phyloP scores from a whole-genome alignment of 2,797 vertebrate species.

The Loris lydekkerianus region DNA sequence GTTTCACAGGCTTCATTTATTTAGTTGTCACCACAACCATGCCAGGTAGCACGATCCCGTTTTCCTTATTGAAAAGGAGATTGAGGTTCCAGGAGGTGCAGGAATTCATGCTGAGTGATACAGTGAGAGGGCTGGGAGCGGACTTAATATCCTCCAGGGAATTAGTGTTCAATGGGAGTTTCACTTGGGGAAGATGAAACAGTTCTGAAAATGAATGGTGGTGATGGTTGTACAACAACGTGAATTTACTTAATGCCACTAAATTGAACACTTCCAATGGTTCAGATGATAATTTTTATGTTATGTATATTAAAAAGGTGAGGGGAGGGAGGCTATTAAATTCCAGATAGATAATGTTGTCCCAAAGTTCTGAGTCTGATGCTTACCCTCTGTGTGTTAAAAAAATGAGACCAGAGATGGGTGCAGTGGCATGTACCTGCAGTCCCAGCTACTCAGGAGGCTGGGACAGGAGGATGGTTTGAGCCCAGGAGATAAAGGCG shows the following conservation, averaged over 20 bases:
- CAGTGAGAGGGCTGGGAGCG: not conserved
- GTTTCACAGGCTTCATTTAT: not conserved
- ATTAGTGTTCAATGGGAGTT: not conserved
- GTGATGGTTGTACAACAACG: not conserved
- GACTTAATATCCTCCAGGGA: not conserved
- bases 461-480: no score
- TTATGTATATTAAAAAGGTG: not conserved
- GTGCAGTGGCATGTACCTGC: no score
- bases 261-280: not conserved
- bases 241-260: not conserved
- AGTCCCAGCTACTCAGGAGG: no score
- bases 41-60: not conserved
- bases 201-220: not conserved
- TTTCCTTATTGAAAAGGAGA: not conserved
- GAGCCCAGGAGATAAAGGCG: no score
- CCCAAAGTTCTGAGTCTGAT: not conserved
- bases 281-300: not conserved
- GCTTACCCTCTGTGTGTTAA: not conserved
- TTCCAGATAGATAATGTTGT: not conserved
- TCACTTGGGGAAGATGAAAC: not conserved
- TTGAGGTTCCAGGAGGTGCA: not conserved
- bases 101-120: not conserved
- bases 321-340: not conserved
- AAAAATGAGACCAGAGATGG: no score
- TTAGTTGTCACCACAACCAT: not conserved